Evolutionary conservation across 1,140 invertebrate species (phyloP), one percentile per base, ranked within the genome.

Genomic region (Anastrepha ludens): DNA sequence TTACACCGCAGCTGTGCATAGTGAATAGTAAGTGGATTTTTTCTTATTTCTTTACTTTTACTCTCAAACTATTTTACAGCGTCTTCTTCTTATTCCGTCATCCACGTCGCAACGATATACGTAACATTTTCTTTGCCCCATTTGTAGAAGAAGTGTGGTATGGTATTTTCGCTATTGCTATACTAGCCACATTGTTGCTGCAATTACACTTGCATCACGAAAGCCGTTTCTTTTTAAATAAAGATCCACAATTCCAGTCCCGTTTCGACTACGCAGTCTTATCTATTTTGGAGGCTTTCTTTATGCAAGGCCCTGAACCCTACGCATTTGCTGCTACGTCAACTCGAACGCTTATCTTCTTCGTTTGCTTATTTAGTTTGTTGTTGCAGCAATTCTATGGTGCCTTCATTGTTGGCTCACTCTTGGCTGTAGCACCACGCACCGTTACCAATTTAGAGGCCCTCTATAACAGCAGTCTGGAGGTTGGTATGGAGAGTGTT

Each of bases 381-480:
- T 89, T 95, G 64, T 88, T 95, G 15, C 95, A 94, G 92, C 95
- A 95, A 89, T 96, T 95, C 89, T 96, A 96, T 91, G 95, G 95
- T 0, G 95, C 95, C 4, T 95, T 94, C 89, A 95, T 96, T 88
- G 95, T 96, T 2, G 95, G 95, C 9, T 95, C 94, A 3, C 90
- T 96, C n/a, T 91, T 96, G 7, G 94, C 95, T n/a, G 93, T 94
- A 55, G 93, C 94, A 58, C 93, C 94, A 6, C 93, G 93, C 58
- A 94, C 93, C 60, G 95, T 96, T 20, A 94, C 93, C 5, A 94
- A 90, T 8, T 20, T 96, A 0, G 88, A 90, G 55, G 94, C 95
- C 89, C 90, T 96, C 7, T 89, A 93, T 2, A 90, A 94, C 4
- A 95, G 95, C 89, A 92, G 93, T n/a, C 89, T 96, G 39, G 92